Percentiles rank a stretch among this genome's conserved stretches.
phyloP scores from a whole-genome alignment of 2,888 invertebrate genomes.

The Lepidochrysops patricia region DNA sequence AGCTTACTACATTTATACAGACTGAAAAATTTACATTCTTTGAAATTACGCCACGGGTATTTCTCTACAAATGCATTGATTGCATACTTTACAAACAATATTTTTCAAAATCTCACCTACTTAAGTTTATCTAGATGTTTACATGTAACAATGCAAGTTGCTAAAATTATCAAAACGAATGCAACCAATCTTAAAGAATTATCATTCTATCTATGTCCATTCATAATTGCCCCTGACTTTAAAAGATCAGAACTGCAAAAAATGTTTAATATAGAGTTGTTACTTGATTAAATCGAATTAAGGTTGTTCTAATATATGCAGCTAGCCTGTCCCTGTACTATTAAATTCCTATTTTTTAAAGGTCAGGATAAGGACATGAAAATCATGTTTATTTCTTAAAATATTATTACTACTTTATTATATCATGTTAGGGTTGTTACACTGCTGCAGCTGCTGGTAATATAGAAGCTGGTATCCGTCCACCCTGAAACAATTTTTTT shows the following conservation, averaged over 20 bases:
- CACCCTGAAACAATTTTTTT: neutral
- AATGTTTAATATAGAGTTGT: conserved; percentile 65
- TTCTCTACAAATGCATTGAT: conserved; percentile 65
- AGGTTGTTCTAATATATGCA: conserved; percentile 32
- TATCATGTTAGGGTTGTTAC: neutral
- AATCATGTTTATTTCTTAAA: conserved; percentile 2
- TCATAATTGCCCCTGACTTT: conserved; percentile 61
- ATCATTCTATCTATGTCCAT: conserved; percentile 68
- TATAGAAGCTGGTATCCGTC: neutral
- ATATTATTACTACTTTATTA: neutral
- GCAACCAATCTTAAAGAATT: conserved; percentile 65
- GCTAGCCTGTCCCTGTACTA: conserved; percentile 24
- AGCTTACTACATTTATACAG: conserved; percentile 62
- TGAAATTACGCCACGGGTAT: conserved; percentile 69
- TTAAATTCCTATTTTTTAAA: neutral
- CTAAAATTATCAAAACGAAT: conserved; percentile 61
- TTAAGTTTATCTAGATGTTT: conserved; percentile 64
- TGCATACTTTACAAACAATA: conserved; percentile 64
- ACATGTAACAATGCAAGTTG: conserved; percentile 67
- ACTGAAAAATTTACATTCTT: conserved; percentile 59
- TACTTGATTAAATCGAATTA: conserved; percentile 50
- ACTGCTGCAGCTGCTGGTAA: neutral
- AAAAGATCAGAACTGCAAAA: conserved; percentile 62
- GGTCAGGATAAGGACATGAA: neutral
- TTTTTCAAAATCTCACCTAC: conserved; percentile 61